Conservation (phyloP, 2,888 invertebrate species). For the Dasypolia templi region DNA sequence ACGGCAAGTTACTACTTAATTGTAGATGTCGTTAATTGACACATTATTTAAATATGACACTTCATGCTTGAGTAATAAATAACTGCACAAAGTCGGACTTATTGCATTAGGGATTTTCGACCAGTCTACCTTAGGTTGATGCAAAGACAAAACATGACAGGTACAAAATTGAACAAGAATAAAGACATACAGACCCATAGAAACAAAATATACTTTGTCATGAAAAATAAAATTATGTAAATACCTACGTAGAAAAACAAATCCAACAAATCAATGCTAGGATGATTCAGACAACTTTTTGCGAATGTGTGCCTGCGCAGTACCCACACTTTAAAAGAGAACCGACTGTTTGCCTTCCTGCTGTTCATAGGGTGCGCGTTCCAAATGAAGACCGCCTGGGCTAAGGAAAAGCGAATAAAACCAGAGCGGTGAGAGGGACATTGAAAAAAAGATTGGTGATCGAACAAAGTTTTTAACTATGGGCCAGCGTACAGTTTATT, state of each 20-base stretch:
- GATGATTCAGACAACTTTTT: neutral
- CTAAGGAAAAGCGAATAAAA: neutral
- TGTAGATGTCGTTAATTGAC: slow-evolving; percentile 13
- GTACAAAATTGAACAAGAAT: too few species aligned
- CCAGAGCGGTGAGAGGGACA: neutral
- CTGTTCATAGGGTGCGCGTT: neutral
- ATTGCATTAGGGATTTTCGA: neutral
- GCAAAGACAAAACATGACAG: neutral
- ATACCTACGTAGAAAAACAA: neutral
- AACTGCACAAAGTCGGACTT: neutral
- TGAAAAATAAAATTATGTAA: neutral
- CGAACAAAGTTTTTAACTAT: too few species aligned
- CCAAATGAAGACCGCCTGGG: neutral
- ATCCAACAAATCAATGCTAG: neutral
- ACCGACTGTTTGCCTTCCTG: neutral
- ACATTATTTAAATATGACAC: neutral
- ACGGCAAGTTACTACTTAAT: neutral
- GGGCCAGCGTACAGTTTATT: too few species aligned
- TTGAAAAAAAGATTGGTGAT: neutral
- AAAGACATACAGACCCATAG: neutral
- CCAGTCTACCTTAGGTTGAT: too few species aligned
- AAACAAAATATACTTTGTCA: neutral
- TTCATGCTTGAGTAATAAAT: neutral
- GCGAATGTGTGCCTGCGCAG: too few species aligned
- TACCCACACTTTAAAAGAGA: neutral